Base-by-base conservation (phyloP, 2,113 vertebrate genomes). In the Australoheros scitulus region DNA sequence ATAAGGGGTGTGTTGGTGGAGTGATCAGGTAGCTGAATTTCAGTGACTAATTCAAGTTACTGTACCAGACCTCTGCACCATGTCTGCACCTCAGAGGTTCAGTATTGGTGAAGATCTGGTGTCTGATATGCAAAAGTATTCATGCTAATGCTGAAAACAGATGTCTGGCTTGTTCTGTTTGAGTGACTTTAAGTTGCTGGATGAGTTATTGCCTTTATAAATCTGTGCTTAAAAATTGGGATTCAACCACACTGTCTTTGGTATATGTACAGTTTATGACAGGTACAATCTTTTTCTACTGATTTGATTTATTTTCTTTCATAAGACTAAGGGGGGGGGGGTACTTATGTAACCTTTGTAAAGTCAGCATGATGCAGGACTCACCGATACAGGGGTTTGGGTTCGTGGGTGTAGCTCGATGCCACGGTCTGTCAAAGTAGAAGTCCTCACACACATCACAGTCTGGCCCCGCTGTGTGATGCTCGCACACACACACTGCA, bases 311-410 rank as follows among this genome's bases (percentile, higher is more conserved):
- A 70, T 55, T 34, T 56, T 55, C 18, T 72, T 72, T 32, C 47
- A 72, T 34, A 72, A 55, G 68, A 55, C 17, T 0, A 55, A 72
- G 47, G 22, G 22, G 6, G 11, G 0, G 47, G 22, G 22, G 6
- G 5, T 55, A 43, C 6, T 72, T 72, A 34, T 72, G 47, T 34
- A 72, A 43, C 68, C 52, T 50, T 14, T 72, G 52, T 29, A 34
- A 72, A 55, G 26, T 26, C 68, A 34, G 65, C 20, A 3, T 36
- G 52, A 38, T 55, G 57, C 55, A 32, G 82, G 86, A 95, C 96
- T 96, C 93, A 97, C 97, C 94, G 32, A 97, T 91, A 77, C 97
- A 97, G 79, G 96, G 95, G 93, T 97, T 96, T n/a, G 96, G 95
- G 68, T 97, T 94, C 7, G 92, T 93, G 91, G 97, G 96, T 0